phyloP scores from a whole-genome alignment of 2,797 vertebrate genomes.

The Gadopsis bispinosus region DNA sequence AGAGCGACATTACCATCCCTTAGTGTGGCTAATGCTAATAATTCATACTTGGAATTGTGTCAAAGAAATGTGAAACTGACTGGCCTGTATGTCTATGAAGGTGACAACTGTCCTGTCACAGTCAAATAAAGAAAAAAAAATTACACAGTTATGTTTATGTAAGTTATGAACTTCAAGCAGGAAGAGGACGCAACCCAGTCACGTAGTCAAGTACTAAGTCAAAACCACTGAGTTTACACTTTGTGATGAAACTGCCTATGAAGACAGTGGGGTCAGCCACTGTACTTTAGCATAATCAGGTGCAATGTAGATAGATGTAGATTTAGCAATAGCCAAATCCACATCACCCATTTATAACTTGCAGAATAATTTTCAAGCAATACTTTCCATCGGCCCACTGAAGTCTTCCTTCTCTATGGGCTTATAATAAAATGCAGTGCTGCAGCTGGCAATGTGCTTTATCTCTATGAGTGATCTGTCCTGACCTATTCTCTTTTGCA shows the following conservation, averaged over 20 bases:
- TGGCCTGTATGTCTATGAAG: not conserved
- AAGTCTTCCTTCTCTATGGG: conserved; percentile 1
- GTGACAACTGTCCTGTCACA: not conserved
- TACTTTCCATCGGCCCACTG: not conserved
- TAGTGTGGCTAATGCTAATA: not conserved
- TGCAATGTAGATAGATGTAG: not conserved
- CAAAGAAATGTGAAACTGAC: not conserved
- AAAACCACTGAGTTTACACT: not conserved
- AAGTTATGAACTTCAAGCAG: not conserved
- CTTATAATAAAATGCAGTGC: not conserved
- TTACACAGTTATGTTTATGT: not conserved
- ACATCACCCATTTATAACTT: not conserved
- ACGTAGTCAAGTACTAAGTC: too few species aligned
- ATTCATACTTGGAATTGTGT: not conserved
- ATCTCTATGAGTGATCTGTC: conserved; percentile 4
- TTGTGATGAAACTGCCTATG: not conserved
- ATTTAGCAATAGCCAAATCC: not conserved
- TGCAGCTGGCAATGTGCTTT: conserved; percentile 3
- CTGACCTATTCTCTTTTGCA: conserved; percentile 21
- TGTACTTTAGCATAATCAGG: not conserved
- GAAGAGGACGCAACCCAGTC: not conserved
- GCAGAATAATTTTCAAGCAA: not conserved
- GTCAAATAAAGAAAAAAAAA: not conserved
- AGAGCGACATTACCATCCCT: not conserved
- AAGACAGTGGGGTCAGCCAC: not conserved